These are phyloP conservation scores for Benitochromis conjunctus DNA, from an alignment of 2,113 vertebrate species.

Conservation along the genomic window DNA sequence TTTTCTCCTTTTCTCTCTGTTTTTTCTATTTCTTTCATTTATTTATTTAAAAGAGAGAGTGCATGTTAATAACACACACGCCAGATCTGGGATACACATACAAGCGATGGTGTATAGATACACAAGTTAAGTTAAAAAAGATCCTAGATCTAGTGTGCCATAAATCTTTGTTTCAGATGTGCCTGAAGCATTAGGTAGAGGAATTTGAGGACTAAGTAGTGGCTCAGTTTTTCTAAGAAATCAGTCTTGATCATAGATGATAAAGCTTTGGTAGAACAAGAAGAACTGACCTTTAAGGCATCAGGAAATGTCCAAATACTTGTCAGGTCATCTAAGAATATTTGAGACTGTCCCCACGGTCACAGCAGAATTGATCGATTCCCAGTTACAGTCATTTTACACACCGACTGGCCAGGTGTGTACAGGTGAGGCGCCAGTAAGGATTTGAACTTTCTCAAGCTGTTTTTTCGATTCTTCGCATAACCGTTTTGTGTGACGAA, in stretches of 20 bases:
- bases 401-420: neutral
- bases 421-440: neutral
- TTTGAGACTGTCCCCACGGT: neutral
- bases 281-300: neutral
- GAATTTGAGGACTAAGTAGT: neutral
- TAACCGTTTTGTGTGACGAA: neutral
- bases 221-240: neutral
- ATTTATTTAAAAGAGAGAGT: neutral
- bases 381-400: neutral
- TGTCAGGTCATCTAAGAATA: neutral
- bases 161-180: neutral
- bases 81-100: neutral
- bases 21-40: neutral
- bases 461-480: neutral
- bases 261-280: neutral
- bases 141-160: neutral
- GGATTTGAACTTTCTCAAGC: neutral
- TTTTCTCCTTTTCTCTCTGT: neutral
- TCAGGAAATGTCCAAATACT: neutral
- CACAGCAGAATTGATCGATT: neutral
- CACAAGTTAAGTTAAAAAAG: neutral
- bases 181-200: neutral
- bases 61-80: neutral
- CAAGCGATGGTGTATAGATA: neutral
- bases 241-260: neutral